Evolutionary conservation across 2,797 vertebrate genomes (phyloP).

Genomic region (Pantherophis vulpinus): DNA sequence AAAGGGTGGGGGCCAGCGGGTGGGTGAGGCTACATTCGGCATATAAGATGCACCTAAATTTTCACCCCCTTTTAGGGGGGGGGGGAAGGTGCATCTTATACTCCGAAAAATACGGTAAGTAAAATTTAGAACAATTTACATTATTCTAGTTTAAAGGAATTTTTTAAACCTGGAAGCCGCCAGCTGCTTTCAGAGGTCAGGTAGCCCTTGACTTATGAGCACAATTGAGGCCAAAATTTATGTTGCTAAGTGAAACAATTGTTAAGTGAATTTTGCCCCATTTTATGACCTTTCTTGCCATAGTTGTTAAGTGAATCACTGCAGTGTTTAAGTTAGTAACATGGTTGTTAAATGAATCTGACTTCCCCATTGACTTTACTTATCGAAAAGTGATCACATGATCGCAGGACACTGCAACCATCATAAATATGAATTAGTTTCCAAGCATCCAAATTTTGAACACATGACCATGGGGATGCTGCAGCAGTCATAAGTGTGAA

Average conservation of each 20-base stretch:
- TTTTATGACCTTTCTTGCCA: neutral
- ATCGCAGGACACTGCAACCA: neutral
- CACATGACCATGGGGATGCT: neutral
- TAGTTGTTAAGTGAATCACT: neutral
- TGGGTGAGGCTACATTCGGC: too few relatives aligned
- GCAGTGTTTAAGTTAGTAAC: neutral
- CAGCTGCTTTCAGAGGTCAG: neutral
- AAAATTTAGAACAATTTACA: neutral
- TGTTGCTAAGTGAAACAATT: neutral
- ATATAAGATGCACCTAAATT: too few relatives aligned
- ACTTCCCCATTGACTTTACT: neutral
- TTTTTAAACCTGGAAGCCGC: neutral
- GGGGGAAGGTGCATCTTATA: too few relatives aligned
- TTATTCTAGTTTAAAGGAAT: neutral
- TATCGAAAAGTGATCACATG: neutral
- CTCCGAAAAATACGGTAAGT: neutral
- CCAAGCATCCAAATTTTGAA: neutral
- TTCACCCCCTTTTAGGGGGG: too few relatives aligned
- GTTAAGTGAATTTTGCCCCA: neutral
- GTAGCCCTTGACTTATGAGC: neutral
- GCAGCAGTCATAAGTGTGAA: neutral
- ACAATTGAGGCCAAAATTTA: neutral
- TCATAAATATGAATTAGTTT: neutral
- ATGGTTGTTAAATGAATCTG: neutral
- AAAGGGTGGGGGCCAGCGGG: too few relatives aligned